Conservation (phyloP, 1,140 invertebrate genomes). For the Meloidogyne hapla region DNA sequence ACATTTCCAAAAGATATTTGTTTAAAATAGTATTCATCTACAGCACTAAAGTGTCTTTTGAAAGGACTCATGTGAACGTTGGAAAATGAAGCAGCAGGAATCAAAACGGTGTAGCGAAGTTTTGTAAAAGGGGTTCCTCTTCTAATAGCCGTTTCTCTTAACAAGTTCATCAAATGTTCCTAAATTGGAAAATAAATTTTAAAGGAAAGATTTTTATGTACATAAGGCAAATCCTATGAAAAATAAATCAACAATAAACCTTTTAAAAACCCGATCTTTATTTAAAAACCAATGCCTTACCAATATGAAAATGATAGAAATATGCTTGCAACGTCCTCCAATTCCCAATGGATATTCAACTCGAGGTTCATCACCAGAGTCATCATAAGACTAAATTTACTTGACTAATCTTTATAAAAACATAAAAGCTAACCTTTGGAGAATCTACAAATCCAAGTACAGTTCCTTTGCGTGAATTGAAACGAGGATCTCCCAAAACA, state of each 20-base stretch:
- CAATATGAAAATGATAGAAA: background rate
- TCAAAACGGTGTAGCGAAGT: background rate
- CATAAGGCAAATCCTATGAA: too few relatives aligned
- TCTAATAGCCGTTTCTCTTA: background rate
- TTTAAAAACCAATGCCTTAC: slow-evolving; percentile 8
- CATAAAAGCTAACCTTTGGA: background rate
- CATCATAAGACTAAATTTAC: slow-evolving; percentile 10
- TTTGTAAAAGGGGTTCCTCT: background rate
- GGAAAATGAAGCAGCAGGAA: background rate
- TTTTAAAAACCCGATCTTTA: too few relatives aligned
- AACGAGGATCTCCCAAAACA: background rate
- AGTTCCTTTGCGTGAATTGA: background rate
- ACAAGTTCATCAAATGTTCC: slow-evolving; percentile 16
- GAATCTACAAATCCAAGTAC: background rate
- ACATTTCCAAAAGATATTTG: slow-evolving; percentile 21
- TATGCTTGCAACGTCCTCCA: slow-evolving; percentile 6
- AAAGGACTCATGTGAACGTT: slow-evolving; percentile 8
- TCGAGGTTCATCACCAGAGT: background rate
- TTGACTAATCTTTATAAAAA: background rate
- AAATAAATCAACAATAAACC: too few relatives aligned
- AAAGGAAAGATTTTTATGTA: too few relatives aligned
- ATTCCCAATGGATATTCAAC: background rate
- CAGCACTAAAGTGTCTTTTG: slow-evolving; percentile 23
- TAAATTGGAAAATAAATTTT: slow-evolving; percentile 1
- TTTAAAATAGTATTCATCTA: background rate